Base-by-base conservation (phyloP, 2,888 invertebrate species). In the Drosophila quinaria region DNA sequence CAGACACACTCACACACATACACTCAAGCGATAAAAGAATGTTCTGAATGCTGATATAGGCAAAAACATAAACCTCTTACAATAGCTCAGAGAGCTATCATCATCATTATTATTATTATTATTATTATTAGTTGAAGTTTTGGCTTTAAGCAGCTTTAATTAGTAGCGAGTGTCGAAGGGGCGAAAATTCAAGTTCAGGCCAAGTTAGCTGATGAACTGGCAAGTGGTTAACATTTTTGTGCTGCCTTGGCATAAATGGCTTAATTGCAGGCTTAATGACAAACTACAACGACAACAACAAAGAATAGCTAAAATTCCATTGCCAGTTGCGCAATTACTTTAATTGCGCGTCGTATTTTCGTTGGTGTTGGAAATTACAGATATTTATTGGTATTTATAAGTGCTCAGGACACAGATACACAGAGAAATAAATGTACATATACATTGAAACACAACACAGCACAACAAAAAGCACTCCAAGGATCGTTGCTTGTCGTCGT, bases 221-320 rank as follows among this genome's bases (percentile, higher is more conserved):
- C 39, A 70, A 84, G 75, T 69, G 79, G 86, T 85, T 67, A 74
- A 66, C 70, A 85, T 85, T 74, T 77, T 84, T 84, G 72, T 78
- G 84, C 87, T 86, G 82, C 83, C 84, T 67, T 71, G 62, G 78
- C 89, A 89, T 87, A 87, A 84, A 84, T 84, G 87, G 87, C 84
- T 84, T 89, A 89, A 84, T 83, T 86, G 87, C 66, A 50, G 69
- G 61, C 78, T 68, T 78, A 78, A 78, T 78, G 78, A 76, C 80
- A 78, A 79, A 75, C 73, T 66, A 72, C 39, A 73, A 73, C 52
- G 63, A 49, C 49, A 47, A 58, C 54, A 63, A 44, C 29, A 70
- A 22, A 31, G 19, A 50, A 74, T 22, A 31, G 54, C 51, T 15
- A 15, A 60, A 64, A 87, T 83, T 88, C 78, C 82, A 77, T 80